phyloP scores from a whole-genome alignment of 2,113 vertebrate species.

The Smithornis capensis region DNA sequence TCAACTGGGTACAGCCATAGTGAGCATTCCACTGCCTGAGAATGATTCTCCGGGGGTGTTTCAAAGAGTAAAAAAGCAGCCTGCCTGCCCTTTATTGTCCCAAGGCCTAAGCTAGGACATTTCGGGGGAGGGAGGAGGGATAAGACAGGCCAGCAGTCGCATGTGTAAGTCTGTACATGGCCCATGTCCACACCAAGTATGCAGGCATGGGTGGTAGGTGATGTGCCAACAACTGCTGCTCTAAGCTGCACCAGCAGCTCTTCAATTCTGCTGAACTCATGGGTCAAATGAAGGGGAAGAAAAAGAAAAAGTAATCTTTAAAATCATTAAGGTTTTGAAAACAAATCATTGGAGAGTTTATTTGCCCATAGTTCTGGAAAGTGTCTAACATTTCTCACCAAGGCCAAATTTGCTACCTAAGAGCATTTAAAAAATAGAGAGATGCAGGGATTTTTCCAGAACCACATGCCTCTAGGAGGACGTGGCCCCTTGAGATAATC shows the following conservation, averaged over 20 bases:
- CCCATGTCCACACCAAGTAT: not conserved
- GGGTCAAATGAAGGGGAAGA: not conserved
- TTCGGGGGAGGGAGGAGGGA: conserved; percentile 44
- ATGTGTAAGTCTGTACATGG: not conserved
- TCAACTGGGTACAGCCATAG: conserved; percentile 48
- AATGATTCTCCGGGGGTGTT: conserved; percentile 61
- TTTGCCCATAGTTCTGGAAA: not conserved
- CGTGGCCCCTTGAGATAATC: not conserved
- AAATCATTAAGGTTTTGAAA: not conserved
- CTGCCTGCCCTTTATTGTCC: conserved; percentile 59
- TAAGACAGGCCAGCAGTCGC: not conserved
- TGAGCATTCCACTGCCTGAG: conserved; percentile 62
- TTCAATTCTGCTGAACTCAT: not conserved
- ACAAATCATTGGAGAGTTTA: not conserved
- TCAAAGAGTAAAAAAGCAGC: conserved; percentile 60
- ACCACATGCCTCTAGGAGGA: not conserved
- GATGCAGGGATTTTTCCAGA: not conserved
- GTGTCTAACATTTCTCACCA: not conserved
- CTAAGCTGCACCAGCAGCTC: not conserved
- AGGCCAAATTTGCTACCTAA: not conserved
- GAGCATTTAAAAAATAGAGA: not conserved
- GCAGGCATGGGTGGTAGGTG: conserved; percentile 22
- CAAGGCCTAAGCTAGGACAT: conserved; percentile 39
- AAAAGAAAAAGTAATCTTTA: not conserved
- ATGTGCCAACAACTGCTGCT: conserved; percentile 32